Base-by-base conservation (phyloP, 2,797 vertebrate species). In the Peromyscus eremicus region DNA sequence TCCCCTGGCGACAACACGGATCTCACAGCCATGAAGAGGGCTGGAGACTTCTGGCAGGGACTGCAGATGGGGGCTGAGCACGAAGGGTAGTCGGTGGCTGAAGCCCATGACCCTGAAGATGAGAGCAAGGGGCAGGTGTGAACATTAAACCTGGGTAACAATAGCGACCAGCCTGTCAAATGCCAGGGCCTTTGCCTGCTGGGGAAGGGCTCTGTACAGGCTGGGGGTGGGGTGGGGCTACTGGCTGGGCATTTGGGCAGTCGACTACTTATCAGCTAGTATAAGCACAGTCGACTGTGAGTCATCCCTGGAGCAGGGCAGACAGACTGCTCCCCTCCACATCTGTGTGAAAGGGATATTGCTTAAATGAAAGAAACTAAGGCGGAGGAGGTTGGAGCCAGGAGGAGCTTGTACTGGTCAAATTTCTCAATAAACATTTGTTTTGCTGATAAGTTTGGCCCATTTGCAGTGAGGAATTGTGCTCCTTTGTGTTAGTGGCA, bases 261-360 rank as follows among this genome's bases (percentile, higher is more conserved):
- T 19, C 70, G 32, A 71, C 55, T 90, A 57, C 64, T 90, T 90
- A 89, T 79, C 91, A 82, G 57, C 62, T 62, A 68, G 92, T 21
- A 14, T 75, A 66, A 75, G 79, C 94, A 76, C 21, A 32, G 93
- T 60, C 62, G 70, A 32, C 75, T n/a, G 1, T 49, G 77, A 92
- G 92, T 96, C 88, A 92, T 73, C 14, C 76, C n/a, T 29, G 57
- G 71, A 37, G 52, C 4, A 25, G n/a, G 73, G 71, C 85, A 91
- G 75, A 19, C 90, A 75, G 92, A 97, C 88, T 84, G 75, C 66
- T 77, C 66, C 5, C 66, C 87, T 82, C 91, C 68, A 62, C 90
- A 94, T 95, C 89, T 97, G 75, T 94, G 96, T 90, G 75, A 96
- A 97, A 97, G 95, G 92, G 91, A 66, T 76, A 91, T 94, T 96